Conservation (phyloP, 2,797 vertebrate species). For the Poliocrania exsul region DNA sequence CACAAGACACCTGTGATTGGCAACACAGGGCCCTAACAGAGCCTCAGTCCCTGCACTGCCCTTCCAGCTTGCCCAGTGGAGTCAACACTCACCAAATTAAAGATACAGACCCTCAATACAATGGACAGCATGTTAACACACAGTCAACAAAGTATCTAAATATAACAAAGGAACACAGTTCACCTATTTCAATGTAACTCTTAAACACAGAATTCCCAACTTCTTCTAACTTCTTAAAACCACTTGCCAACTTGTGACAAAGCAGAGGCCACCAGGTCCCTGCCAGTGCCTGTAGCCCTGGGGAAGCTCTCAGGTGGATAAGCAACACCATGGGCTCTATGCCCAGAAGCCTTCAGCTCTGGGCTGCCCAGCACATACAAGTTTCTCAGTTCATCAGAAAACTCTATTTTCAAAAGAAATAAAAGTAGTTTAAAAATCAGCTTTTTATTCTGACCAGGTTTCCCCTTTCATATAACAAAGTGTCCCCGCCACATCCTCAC, state of each 20-base stretch:
- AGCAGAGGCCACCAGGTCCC: background rate
- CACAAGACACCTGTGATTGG: rapidly evolving
- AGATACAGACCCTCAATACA: rapidly evolving
- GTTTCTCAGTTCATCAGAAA: background rate
- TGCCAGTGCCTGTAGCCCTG: background rate
- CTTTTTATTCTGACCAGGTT: background rate
- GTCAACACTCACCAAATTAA: rapidly evolving
- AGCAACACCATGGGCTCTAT: rapidly evolving
- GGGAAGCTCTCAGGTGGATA: rapidly evolving
- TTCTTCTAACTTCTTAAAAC: background rate
- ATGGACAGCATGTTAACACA: rapidly evolving
- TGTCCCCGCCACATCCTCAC: background rate
- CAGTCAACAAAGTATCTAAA: background rate
- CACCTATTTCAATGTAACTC: background rate
- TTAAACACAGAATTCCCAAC: rapidly evolving
- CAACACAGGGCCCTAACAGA: rapidly evolving
- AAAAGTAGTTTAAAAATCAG: background rate
- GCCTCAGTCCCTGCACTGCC: background rate
- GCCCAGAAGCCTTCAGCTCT: background rate
- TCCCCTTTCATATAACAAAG: background rate
- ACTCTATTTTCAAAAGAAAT: background rate
- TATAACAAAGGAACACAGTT: background rate
- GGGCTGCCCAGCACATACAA: background rate
- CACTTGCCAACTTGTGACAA: background rate
- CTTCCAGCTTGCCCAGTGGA: background rate